Conservation (phyloP, 2,113 vertebrate species). For the Polyodon spathula region DNA sequence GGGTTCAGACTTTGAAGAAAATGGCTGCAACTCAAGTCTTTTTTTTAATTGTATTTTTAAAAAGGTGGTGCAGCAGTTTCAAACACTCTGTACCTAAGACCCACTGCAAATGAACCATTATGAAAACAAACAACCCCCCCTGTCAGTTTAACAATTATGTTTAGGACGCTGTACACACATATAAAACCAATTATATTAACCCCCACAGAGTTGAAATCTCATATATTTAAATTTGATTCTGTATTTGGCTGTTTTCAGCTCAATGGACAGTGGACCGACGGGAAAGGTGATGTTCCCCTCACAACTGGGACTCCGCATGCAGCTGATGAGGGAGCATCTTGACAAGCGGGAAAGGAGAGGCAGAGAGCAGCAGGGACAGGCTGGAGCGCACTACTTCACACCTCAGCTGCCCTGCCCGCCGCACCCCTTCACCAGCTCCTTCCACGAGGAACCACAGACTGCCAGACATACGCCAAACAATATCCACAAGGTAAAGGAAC, state of each 20-base stretch:
- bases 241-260: slow-evolving; percentile 21
- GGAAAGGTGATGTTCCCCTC: slow-evolving; percentile 54
- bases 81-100: too few relatives aligned
- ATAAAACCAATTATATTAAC: too few relatives aligned
- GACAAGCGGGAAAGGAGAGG: slow-evolving; percentile 37
- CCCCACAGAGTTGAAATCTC: too few relatives aligned
- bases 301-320: slow-evolving; percentile 35
- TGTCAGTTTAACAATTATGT: too few relatives aligned
- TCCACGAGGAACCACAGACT: slow-evolving; percentile 26
- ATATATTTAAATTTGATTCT: neutral
- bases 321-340: slow-evolving; percentile 37
- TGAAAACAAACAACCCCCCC: too few relatives aligned
- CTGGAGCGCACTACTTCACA: neutral
- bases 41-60: too few relatives aligned
- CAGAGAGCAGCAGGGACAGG: too few relatives aligned
- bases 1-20: too few relatives aligned
- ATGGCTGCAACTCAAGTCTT: too few relatives aligned
- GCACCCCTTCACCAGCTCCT: slow-evolving; percentile 33
- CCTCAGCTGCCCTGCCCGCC: slow-evolving; percentile 27
- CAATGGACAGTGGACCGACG: slow-evolving; percentile 26
- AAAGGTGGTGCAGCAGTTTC: too few relatives aligned
- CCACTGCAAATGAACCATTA: too few relatives aligned
- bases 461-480: slow-evolving; percentile 37
- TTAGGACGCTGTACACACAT: too few relatives aligned
- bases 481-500: slow-evolving; percentile 49